Evolutionary conservation across 2,797 vertebrate genomes (phyloP).

Genomic region (Trachurus trachurus): DNA sequence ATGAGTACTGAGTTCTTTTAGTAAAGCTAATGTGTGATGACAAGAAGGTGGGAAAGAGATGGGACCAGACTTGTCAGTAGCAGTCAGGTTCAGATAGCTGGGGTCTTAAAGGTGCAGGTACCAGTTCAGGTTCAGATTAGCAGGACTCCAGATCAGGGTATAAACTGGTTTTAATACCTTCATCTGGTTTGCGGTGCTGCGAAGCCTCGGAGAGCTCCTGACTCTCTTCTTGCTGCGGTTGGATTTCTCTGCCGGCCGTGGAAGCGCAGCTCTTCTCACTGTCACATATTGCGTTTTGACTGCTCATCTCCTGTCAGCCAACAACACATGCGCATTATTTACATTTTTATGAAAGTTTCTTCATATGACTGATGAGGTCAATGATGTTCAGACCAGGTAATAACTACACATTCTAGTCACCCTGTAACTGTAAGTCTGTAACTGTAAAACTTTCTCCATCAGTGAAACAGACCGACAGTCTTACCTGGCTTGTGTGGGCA

Average conservation of each 20-base stretch:
- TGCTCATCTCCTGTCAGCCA: slow-evolving; percentile 49
- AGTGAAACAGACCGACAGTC: slow-evolving; percentile 34
- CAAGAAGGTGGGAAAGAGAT: neutral
- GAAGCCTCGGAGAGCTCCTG: slow-evolving; percentile 35
- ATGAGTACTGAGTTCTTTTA: neutral
- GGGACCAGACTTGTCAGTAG: too few species aligned
- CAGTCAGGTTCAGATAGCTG: neutral
- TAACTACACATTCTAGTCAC: neutral
- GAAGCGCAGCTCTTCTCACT: slow-evolving; percentile 5
- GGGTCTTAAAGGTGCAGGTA: neutral
- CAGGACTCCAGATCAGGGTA: neutral
- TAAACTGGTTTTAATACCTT: neutral
- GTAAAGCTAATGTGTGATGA: too few species aligned
- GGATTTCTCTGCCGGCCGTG: slow-evolving; percentile 25
- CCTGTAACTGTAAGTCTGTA: neutral
- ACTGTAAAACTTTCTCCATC: neutral
- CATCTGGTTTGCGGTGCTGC: slow-evolving; percentile 52
- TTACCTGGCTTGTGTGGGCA: slow-evolving; percentile 68
- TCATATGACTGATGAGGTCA: too few species aligned
- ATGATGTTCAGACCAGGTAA: neutral
- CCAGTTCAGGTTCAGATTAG: neutral
- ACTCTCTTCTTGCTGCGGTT: slow-evolving; percentile 34
- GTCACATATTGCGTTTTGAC: slow-evolving; percentile 33
- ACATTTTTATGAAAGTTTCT: neutral
- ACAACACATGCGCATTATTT: slow-evolving; percentile 18